Percentiles rank a stretch among this genome's conserved stretches.
phyloP scores from a whole-genome alignment of 2,888 invertebrate species.

The Hartigia nigra region DNA sequence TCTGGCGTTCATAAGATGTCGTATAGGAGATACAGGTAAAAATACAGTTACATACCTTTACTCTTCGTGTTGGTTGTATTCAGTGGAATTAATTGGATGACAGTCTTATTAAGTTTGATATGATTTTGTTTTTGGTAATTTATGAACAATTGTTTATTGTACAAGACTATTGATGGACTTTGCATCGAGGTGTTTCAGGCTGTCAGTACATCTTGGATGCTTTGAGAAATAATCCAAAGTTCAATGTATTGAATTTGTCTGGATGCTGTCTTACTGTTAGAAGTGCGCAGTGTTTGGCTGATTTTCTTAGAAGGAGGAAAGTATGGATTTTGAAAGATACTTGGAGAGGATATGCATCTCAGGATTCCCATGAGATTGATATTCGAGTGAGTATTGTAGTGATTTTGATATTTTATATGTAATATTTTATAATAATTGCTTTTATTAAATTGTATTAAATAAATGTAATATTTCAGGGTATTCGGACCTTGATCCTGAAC shows the following conservation, averaged over 20 bases:
- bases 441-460: conserved; percentile 23
- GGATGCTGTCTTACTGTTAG: conserved; percentile 34
- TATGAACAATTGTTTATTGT: neutral
- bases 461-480: conserved; percentile 32
- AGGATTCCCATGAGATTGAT: neutral
- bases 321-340: conserved; percentile 30
- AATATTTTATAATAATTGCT: neutral
- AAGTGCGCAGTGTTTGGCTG: conserved; percentile 25
- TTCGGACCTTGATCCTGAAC: conserved; percentile 37
- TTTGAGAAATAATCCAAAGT: conserved; percentile 28
- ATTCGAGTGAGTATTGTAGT: neutral
- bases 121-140: neutral
- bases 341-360: conserved; percentile 22
- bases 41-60: neutral
- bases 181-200: conserved; percentile 28
- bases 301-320: conserved; percentile 33
- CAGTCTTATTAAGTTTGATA: neutral
- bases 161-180: neutral
- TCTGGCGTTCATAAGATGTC: conserved; percentile 38
- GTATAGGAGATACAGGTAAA: conserved; percentile 40
- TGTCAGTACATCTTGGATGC: conserved; percentile 34
- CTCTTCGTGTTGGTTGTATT: too few relatives aligned
- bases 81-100: neutral
- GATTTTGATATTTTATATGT: neutral
- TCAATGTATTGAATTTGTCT: conserved; percentile 36